phyloP scores from a whole-genome alignment of 2,113 vertebrate genomes.

The Cryptomyrus ogoouensis region DNA sequence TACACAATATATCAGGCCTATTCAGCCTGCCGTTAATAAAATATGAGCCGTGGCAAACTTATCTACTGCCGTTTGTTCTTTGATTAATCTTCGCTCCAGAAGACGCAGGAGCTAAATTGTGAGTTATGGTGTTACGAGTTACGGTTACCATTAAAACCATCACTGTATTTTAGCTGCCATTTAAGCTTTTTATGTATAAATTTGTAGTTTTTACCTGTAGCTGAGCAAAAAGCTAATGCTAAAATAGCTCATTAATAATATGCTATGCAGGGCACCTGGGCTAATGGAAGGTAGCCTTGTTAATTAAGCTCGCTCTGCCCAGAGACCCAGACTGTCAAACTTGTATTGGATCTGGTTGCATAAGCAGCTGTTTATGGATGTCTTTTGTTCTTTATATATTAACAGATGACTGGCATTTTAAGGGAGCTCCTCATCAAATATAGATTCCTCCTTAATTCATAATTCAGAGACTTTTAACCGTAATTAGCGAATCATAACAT shows the following conservation, averaged over 20 bases:
- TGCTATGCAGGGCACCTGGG: not conserved
- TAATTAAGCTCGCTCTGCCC: not conserved
- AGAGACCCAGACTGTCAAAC: not conserved
- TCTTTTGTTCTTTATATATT: not conserved
- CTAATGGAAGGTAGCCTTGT: not conserved
- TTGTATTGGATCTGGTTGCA: not conserved
- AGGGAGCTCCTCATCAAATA: not conserved
- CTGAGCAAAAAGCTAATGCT: not conserved
- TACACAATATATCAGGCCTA: not conserved
- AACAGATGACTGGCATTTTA: not conserved
- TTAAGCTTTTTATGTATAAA: not conserved
- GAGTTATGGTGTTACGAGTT: not conserved
- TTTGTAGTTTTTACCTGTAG: not conserved
- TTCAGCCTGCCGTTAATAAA: conserved; percentile 10
- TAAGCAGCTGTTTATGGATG: not conserved
- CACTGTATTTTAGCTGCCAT: not conserved
- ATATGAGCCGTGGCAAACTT: conserved; percentile 8
- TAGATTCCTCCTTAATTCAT: not conserved
- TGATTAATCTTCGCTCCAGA: conserved; percentile 12
- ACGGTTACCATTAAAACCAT: not conserved
- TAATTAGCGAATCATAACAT: not conserved
- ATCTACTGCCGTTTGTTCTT: not conserved
- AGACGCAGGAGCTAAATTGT: not conserved
- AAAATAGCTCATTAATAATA: not conserved
- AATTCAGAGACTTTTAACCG: not conserved